These are phyloP conservation scores for Rana temporaria DNA, from an alignment of 2,113 vertebrate species.

Conservation along the genomic window DNA sequence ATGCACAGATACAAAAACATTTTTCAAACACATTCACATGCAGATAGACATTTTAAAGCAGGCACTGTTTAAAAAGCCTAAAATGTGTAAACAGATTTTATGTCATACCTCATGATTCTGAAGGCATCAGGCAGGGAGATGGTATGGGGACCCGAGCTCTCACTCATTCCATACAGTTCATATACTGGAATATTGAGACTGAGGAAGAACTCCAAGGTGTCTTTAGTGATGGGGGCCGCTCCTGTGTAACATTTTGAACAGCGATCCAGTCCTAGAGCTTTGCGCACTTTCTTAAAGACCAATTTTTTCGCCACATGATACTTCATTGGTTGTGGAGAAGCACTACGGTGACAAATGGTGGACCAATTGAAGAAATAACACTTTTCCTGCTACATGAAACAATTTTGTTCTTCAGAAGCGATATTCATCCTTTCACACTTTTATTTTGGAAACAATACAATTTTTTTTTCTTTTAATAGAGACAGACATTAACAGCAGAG, in stretches of 20 bases:
- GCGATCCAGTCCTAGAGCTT: constrained; percentile 83
- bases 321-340: constrained; percentile 65
- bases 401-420: too few species aligned
- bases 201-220: constrained; percentile 91
- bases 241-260: constrained; percentile 84
- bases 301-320: constrained; percentile 83
- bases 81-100: background rate
- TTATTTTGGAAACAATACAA: too few species aligned
- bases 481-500: too few species aligned
- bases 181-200: constrained; percentile 87
- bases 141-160: constrained; percentile 87
- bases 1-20: too few species aligned
- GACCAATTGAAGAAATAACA: background rate
- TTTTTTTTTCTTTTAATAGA: too few species aligned
- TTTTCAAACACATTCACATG: too few species aligned
- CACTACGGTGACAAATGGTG: constrained; percentile 3
- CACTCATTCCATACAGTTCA: constrained; percentile 92
- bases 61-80: background rate
- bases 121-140: constrained; percentile 67
- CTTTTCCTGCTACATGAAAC: too few species aligned
- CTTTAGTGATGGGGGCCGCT: constrained; percentile 85
- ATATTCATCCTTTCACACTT: too few species aligned
- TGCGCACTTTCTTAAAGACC: constrained; percentile 85
- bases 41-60: background rate
- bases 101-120: constrained; percentile 78